Percentiles rank a stretch among this genome's conserved stretches.
Conservation (phyloP, 2,797 vertebrate species). For the Gallinago stenura region DNA sequence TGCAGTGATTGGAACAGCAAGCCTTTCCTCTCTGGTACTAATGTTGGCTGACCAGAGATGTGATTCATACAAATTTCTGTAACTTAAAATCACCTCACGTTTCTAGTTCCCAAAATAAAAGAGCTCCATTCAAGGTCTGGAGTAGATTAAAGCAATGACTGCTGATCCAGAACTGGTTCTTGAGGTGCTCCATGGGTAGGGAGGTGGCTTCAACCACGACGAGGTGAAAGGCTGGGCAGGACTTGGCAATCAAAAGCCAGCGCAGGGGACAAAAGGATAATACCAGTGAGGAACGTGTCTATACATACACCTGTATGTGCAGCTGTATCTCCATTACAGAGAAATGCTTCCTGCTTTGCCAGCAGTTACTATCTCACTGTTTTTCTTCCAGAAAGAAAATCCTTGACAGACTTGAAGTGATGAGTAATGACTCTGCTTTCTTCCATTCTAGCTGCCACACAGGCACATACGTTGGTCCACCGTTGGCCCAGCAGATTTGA, state of each 20-base stretch:
- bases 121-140: not conserved
- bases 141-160: not conserved
- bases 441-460: constrained; percentile 21
- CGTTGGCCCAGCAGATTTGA: not conserved
- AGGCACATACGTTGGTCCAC: accelerated
- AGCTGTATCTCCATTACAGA: not conserved
- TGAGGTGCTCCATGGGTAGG: not conserved
- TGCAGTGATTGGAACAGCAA: not conserved
- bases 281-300: not conserved
- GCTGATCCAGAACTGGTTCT: not conserved
- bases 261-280: not conserved
- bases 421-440: constrained; percentile 17
- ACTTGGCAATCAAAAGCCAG: not conserved
- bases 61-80: not conserved
- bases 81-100: not conserved
- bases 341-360: not conserved
- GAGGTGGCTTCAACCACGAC: not conserved
- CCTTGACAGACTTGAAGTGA: constrained; percentile 36
- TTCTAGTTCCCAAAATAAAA: not conserved
- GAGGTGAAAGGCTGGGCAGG: not conserved
- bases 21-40: not conserved
- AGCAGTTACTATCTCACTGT: not conserved
- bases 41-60: not conserved
- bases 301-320: not conserved
- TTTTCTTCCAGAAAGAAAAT: constrained; percentile 45